These are phyloP conservation scores for Pollenia griseotomentosa DNA, from an alignment of 2,888 invertebrate species.

Conservation along the genomic window DNA sequence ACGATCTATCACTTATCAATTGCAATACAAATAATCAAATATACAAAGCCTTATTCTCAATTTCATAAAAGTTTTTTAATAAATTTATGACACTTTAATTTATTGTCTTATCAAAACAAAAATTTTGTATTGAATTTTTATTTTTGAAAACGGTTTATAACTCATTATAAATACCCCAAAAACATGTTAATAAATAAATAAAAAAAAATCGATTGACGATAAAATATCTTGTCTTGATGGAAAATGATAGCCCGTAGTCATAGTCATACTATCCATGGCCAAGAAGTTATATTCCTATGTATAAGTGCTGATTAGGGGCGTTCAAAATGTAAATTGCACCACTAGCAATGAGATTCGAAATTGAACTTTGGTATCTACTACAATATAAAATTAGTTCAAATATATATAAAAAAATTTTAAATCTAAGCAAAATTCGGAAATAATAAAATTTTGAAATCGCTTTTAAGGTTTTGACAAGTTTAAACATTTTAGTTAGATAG, in stretches of 20 bases:
- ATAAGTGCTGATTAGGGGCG: neutral
- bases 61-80: constrained; percentile 12
- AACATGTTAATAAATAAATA: constrained; percentile 46
- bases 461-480: too few species aligned
- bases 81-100: constrained; percentile 64
- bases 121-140: constrained; percentile 19
- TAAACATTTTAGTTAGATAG: too few species aligned
- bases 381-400: too few species aligned
- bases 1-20: constrained; percentile 39
- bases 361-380: too few species aligned
- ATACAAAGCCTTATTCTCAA: constrained; percentile 5
- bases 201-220: constrained; percentile 68
- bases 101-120: constrained; percentile 65
- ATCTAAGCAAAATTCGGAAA: too few species aligned
- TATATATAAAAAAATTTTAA: too few species aligned
- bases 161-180: constrained; percentile 46
- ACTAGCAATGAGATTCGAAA: too few species aligned
- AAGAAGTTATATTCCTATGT: neutral
- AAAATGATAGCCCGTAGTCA: constrained; percentile 61
- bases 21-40: constrained; percentile 27
- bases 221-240: constrained; percentile 73
- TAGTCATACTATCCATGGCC: constrained; percentile 14
- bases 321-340: neutral
- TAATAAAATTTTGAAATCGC: too few species aligned
- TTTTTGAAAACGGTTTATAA: constrained; percentile 55